Base-by-base conservation (phyloP, 2,113 vertebrate species). In the Bufo gargarizans region DNA sequence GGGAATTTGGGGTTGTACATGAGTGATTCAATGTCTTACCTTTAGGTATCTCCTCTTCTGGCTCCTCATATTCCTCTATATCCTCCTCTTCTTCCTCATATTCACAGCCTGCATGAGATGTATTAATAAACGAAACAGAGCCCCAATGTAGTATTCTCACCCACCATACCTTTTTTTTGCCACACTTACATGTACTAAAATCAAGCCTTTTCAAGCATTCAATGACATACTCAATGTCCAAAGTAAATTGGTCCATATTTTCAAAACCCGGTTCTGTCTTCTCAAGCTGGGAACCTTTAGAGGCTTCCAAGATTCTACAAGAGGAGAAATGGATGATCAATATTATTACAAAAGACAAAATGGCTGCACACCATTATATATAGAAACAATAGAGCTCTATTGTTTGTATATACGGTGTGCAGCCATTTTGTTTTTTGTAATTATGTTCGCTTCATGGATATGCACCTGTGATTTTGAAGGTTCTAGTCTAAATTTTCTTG, bases 261-360 rank as follows among this genome's bases (percentile, higher is more conserved):
- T 99, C 98, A 7, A 97, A 99, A 78, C 96, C 97, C 0, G 94
- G 95, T 89, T 98, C 97, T 0, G 96, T 97, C 92, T 98, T 96
- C 59, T 96, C 97, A 45, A 96, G 94, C 82, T 94, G 93, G 2
- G 95, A 95, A 0, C 95, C 93, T 90, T 98, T 98, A 82, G 97
- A 97, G 0, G 97, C 96, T 6, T 99, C 97, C 90, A 96, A 97
- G 4, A 97, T 98, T 91, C 97, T 97, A 65, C 85, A 61, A 33
- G 61, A 43, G 88, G 49, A 50, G 49, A 83, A 3, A 82, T 50
- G n/a, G 55, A 80, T 14, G 4, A 59, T 76, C 6, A 76, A 8
- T 20, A 50, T 76, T 2, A 6, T 50, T 76, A n/a, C n/a, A n/a
- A n/a, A n/a, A n/a, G n/a, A n/a, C n/a, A n/a, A n/a, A n/a, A n/a